Base-by-base conservation (phyloP, 2,888 invertebrate genomes). In the Tetragnatha montana region DNA sequence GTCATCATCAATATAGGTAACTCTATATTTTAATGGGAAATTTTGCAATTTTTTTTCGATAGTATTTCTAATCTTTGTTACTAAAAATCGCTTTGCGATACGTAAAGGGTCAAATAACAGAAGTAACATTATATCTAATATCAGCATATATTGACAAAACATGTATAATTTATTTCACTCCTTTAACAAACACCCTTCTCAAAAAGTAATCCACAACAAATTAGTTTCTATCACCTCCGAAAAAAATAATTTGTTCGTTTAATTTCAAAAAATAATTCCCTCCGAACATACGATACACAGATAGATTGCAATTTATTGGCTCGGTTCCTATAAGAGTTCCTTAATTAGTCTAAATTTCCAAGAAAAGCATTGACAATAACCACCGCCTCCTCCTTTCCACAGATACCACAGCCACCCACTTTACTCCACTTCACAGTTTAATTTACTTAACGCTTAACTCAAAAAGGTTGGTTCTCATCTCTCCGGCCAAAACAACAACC, bases 281-380 rank as follows among this genome's bases (percentile, higher is more conserved):
- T n/a, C 1, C 47, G 8, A 21, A 14, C 60, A 35, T 51, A 51
- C 60, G 22, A 47, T 50, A 73, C 51, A 73, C 51, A 73, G 70
- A 50, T 74, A 78, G 60, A 82, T 73, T 71, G 73, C 74, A 82
- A 81, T 82, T 82, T 73, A 74, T 81, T 81, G 78, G 60, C 78
- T 81, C 71, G 51, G 73, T 73, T 82, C 35, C 35, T 50, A 71
- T 17, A 73, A 50, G 17, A 12, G 17, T 17, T 60, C 50, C 51
- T 17, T 82, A 82, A 82, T 82, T 82, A 82, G 50, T 73, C 51
- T 51, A 22, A 82, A 74, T 50, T 82, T 82, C 22, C 51, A 19
- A 50, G 51, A 14, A 21, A 60, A 22, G 51, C 22, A 22, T 12
- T 76, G 71, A 10, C 50, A 3, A 35, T 19, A 14, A 17, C 60